Evolutionary conservation across 1,140 invertebrate species (phyloP), one percentile per base, ranked within the genome.

Genomic region (Arctopsyche grandis): DNA sequence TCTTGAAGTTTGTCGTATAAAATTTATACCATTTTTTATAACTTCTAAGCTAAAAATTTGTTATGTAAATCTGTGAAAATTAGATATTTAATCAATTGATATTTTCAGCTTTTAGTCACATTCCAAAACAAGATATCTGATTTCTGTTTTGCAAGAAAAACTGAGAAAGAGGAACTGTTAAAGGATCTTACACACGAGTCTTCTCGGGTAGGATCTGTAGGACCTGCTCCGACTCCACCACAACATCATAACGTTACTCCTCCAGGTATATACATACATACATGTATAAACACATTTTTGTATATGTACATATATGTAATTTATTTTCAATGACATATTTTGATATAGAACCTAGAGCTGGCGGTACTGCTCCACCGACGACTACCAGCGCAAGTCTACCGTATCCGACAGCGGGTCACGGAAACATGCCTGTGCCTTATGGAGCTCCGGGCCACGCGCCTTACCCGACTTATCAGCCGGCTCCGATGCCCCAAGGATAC

Each of bases 61-160:
- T n/a, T n/a, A n/a, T n/a, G n/a, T n/a, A n/a, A n/a, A n/a, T n/a
- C n/a, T n/a, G n/a, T n/a, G n/a, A n/a, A n/a, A n/a, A n/a, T n/a
- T n/a, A n/a, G n/a, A n/a, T n/a, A n/a, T n/a, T n/a, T n/a, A n/a
- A n/a, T n/a, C n/a, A n/a, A n/a, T n/a, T n/a, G n/a, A 9, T 48
- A 24, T 83, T 84, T 85, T 52, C 90, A 98, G 91, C 86, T 99
- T 78, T 89, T 99, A 83, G 92, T 99, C 5, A 93, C 94, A 29
- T 97, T 99, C 86, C 99, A 99, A 91, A 98, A 96, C 86, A 99
- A 99, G 89, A 95, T 99, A 83, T 94, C 94, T 0, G 99, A 99
- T 88, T 99, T 97, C 88, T 98, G 97, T 86, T 99, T 99, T 88
- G 98, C 98, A 38, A 94, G 98, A 5, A 98, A 98, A 89, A 99